Evolutionary conservation across 2,888 invertebrate species (phyloP).

Genomic region (Philereme vetulata): DNA sequence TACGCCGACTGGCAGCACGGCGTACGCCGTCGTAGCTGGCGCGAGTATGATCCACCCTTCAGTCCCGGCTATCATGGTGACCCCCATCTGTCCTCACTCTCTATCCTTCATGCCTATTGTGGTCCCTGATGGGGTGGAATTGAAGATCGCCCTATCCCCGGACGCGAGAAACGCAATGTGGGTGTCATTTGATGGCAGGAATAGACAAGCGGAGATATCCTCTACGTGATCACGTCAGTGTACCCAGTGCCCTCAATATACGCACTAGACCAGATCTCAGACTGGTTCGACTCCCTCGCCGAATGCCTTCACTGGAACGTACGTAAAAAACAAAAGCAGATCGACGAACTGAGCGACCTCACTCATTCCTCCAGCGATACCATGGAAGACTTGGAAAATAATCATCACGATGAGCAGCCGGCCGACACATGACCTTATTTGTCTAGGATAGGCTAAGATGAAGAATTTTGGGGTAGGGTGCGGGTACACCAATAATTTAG

Average conservation of each 20-base stretch:
- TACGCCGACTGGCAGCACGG: slow-evolving; percentile 98
- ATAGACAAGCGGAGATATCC: slow-evolving; percentile 97
- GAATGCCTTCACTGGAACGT: slow-evolving; percentile 99
- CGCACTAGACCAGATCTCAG: slow-evolving; percentile 97
- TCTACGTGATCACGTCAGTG: slow-evolving; percentile 97
- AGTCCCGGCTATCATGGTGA: slow-evolving; percentile 98
- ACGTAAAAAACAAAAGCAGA: slow-evolving; percentile 95
- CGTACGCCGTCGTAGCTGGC: slow-evolving; percentile 98
- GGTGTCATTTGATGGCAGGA: slow-evolving; percentile 99
- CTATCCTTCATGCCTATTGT: slow-evolving; percentile 98
- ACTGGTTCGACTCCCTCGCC: slow-evolving; percentile 98
- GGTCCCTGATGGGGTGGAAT: slow-evolving; percentile 97
- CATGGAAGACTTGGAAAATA: slow-evolving; percentile 88
- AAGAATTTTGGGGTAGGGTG: too few relatives aligned
- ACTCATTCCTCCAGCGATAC: slow-evolving; percentile 93
- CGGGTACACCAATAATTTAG: slow-evolving; percentile 8
- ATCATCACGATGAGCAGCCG: slow-evolving; percentile 65
- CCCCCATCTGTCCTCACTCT: slow-evolving; percentile 98
- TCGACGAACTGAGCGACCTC: slow-evolving; percentile 91
- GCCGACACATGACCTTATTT: slow-evolving; percentile 66
- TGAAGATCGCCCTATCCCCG: slow-evolving; percentile 95
- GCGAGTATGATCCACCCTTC: slow-evolving; percentile 99
- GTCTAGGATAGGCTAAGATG: background rate
- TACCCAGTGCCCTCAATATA: slow-evolving; percentile 98
- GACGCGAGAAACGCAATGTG: slow-evolving; percentile 97